These are phyloP conservation scores for Nasonia vitripennis DNA, from an alignment of 1,140 invertebrate genomes.

Conservation along the genomic window DNA sequence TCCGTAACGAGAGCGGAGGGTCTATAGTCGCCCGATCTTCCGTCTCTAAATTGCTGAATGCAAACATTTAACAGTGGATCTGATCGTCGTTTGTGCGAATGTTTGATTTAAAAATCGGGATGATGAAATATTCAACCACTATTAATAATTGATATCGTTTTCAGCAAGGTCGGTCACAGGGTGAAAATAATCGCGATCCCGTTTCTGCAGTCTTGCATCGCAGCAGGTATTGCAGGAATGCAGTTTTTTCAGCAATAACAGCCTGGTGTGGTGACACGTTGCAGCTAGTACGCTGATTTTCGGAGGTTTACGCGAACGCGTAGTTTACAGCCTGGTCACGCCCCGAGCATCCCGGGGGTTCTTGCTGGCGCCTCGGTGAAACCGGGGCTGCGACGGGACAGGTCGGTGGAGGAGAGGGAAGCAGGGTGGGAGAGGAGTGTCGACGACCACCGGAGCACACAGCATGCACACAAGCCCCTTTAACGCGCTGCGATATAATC, in stretches of 20 bases:
- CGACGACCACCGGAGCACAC: not conserved
- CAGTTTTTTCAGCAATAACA: not conserved
- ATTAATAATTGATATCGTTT: too few species aligned
- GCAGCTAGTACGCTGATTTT: slow-evolving; percentile 60
- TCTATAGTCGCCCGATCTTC: slow-evolving; percentile 20
- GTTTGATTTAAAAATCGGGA: too few species aligned
- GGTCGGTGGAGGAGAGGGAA: slow-evolving; percentile 2
- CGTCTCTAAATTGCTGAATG: not conserved
- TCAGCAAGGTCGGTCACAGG: too few species aligned
- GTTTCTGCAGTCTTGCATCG: too few species aligned
- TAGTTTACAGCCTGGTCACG: slow-evolving; percentile 64
- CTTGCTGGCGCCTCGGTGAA: not conserved
- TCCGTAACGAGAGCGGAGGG: not conserved
- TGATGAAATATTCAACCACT: too few species aligned
- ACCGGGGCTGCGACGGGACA: slow-evolving; percentile 10
- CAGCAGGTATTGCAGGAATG: too few species aligned
- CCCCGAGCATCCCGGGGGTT: slow-evolving; percentile 36
- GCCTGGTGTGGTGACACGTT: not conserved
- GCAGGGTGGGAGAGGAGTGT: slow-evolving; percentile 8
- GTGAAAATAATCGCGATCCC: too few species aligned
- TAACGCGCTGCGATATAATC: slow-evolving; percentile 63
- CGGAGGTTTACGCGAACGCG: slow-evolving; percentile 62
- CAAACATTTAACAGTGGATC: not conserved
- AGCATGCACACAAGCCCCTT: slow-evolving; percentile 43
- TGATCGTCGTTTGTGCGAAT: not conserved